phyloP scores from a whole-genome alignment of 2,888 invertebrate species.

The Acronicta psi region DNA sequence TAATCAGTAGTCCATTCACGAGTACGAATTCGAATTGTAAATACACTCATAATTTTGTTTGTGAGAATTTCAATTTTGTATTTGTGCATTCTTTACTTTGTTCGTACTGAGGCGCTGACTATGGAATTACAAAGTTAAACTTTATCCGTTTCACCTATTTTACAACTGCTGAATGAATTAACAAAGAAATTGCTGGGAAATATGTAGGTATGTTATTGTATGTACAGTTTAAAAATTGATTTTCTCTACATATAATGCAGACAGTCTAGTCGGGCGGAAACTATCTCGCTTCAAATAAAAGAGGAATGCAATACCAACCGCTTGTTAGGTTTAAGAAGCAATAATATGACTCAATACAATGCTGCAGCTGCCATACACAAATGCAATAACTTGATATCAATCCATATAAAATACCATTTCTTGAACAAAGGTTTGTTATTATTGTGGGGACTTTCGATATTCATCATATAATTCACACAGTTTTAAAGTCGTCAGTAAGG shows the following conservation, averaged over 20 bases:
- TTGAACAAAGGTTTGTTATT: not conserved
- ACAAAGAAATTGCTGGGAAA: too few species aligned
- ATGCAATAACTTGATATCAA: constrained; percentile 15
- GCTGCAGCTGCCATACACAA: not conserved
- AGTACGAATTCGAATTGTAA: constrained; percentile 56
- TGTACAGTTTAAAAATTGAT: not conserved
- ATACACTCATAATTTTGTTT: constrained; percentile 56
- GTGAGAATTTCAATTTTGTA: constrained; percentile 34
- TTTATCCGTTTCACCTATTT: too few species aligned
- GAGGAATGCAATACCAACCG: constrained; percentile 6
- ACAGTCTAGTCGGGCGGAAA: not conserved
- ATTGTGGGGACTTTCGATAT: not conserved
- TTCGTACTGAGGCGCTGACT: not conserved
- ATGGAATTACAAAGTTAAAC: not conserved
- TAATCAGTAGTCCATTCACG: constrained; percentile 66
- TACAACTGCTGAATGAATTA: too few species aligned
- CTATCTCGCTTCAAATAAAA: not conserved
- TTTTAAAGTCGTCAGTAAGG: not conserved
- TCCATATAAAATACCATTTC: constrained; percentile 9
- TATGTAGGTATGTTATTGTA: too few species aligned
- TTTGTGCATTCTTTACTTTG: constrained; percentile 4
- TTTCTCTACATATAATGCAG: not conserved
- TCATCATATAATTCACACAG: not conserved
- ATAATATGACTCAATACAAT: constrained; percentile 19
- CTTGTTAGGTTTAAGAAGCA: constrained; percentile 5